Base-by-base conservation (phyloP, 30 jellyfish, hydroid and myxozoan genomes). In the Clytia hemisphaerica region DNA sequence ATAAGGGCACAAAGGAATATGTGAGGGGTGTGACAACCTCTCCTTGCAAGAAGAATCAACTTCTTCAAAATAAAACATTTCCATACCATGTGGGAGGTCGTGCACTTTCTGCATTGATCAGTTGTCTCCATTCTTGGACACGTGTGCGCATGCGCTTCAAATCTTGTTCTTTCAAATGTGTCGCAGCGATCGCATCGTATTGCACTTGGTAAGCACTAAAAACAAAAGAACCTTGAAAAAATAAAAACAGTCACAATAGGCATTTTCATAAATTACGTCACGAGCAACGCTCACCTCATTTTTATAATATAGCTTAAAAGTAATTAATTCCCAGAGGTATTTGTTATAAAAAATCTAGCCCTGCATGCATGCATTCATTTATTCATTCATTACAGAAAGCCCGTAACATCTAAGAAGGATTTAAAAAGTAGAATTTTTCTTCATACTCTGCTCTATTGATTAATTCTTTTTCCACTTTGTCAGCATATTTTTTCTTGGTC, bases 41-140 rank as follows among this genome's bases (percentile, higher is more conserved):
- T 42, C 24, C 40, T 25, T 19, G 2, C n/a, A 29, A 2, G 2
- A 0, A 18, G 42, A 14, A 18, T 5, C 3, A n/a, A 18, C 37
- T 6, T 24, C 2, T 12, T 28, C 24, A 46, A 47, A 42, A 31
- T 6, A 1, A 31, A 14, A 27, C 9, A 45, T 1, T 24, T 50
- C 69, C 77, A 6, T 40, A 63, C 94, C 94, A 81, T 50, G 55
- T 49, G 3, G 79, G 60, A 6, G 82, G 94, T 14, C 80, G 32
- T 4, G 77, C 76, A 40, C 35, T 58, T 36, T 44, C 67, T 0
- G 45, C 25, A 44, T 45, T 45, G 2, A 49, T 64, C 16, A 53
- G 54, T n/a, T 26, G 34, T 25, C 77, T 80, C 83, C 75, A 31
- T 0, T 72, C 67, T n/a, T 50, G 72, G 47, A 81, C 87, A 31